Conservation (phyloP, 2,113 vertebrate genomes). For the Sebastes fasciatus region DNA sequence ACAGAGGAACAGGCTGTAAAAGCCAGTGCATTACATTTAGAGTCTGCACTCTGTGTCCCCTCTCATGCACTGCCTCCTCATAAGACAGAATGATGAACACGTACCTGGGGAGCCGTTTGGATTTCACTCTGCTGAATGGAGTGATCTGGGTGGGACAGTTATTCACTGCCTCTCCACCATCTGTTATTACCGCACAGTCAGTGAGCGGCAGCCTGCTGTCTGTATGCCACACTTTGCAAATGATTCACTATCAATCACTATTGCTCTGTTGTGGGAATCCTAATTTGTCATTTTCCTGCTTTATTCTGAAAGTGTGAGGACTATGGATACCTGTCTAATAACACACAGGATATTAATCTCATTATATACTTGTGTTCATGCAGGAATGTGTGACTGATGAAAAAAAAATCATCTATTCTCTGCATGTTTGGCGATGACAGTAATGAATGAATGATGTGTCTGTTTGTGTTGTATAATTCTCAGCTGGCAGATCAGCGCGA, state of each 20-base stretch:
- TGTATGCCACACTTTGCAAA: conserved; percentile 47
- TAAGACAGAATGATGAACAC: conserved; percentile 63
- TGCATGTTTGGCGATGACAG: conserved; percentile 8
- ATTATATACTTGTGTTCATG: not conserved
- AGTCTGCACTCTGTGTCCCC: conserved; percentile 31
- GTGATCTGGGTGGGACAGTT: conserved; percentile 52
- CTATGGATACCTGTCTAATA: not conserved
- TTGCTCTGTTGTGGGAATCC: conserved; percentile 6
- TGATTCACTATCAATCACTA: conserved; percentile 54
- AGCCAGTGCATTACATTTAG: conserved; percentile 37
- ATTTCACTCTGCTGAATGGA: conserved; percentile 67
- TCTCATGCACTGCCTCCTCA: conserved; percentile 41
- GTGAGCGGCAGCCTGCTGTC: conserved; percentile 47
- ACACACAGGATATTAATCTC: not conserved
- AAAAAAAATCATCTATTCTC: not conserved
- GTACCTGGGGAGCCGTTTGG: conserved; percentile 67
- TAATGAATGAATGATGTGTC: conserved; percentile 42
- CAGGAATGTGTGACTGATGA: not conserved
- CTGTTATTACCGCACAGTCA: conserved; percentile 55
- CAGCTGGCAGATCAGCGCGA: conserved; percentile 48
- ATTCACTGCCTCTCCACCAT: conserved; percentile 58
- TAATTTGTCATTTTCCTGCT: conserved; percentile 16
- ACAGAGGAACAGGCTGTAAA: conserved; percentile 22
- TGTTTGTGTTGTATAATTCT: conserved; percentile 49
- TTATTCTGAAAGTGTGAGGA: not conserved